These are phyloP conservation scores for Plebejus argus DNA, from an alignment of 2,888 invertebrate species.

Conservation along the genomic window DNA sequence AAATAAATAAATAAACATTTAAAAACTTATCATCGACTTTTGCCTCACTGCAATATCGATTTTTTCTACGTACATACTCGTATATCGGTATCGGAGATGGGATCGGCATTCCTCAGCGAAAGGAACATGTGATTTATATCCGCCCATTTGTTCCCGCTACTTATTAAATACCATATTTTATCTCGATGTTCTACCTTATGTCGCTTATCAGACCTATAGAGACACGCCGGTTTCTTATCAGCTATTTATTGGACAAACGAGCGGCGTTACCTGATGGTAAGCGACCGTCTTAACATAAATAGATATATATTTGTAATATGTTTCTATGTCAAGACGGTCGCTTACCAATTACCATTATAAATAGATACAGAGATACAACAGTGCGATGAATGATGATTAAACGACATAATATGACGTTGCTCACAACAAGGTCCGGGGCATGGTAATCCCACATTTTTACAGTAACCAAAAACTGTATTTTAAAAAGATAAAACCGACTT, in stretches of 20 bases:
- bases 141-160: slow-evolving; percentile 21
- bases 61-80: background rate
- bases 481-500: too few species aligned
- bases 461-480: too few species aligned
- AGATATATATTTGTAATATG: too few species aligned
- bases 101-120: slow-evolving; percentile 14
- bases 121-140: slow-evolving; percentile 45
- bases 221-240: background rate
- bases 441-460: too few species aligned
- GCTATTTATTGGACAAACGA: slow-evolving; percentile 8
- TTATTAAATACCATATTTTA: slow-evolving; percentile 30
- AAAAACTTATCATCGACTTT: background rate
- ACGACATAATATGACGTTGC: too few species aligned
- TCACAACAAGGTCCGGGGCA: too few species aligned
- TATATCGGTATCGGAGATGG: slow-evolving; percentile 1
- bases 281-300: too few species aligned
- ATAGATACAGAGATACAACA: too few species aligned
- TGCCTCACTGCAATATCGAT: background rate
- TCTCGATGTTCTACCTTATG: slow-evolving; percentile 19
- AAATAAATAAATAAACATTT: too few species aligned
- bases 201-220: slow-evolving; percentile 3
- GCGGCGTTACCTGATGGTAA: background rate
- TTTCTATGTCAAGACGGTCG: too few species aligned
- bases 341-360: too few species aligned
- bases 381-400: too few species aligned